phyloP scores from a whole-genome alignment of 2,113 vertebrate genomes.

The Erpornis zantholeuca region DNA sequence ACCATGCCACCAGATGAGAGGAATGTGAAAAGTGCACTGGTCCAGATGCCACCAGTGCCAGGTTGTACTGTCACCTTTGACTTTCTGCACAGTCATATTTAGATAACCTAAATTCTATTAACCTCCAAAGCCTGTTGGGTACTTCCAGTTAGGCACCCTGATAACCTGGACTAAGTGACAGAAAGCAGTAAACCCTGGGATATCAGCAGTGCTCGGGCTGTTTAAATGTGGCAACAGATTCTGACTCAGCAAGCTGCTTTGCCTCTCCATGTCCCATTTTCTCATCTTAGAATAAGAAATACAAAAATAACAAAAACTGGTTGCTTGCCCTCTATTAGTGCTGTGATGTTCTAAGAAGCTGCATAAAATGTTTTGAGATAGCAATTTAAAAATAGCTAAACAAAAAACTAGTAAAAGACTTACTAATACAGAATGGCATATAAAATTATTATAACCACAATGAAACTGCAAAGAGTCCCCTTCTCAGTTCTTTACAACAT shows the following conservation, averaged over 20 bases:
- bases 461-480: background rate
- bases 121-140: background rate
- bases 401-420: background rate
- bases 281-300: background rate
- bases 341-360: background rate
- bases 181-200: background rate
- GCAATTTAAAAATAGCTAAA: conserved; percentile 2
- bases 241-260: conserved; percentile 14
- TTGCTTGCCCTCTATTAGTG: background rate
- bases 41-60: background rate
- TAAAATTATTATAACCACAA: background rate
- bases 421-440: background rate
- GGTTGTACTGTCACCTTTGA: background rate
- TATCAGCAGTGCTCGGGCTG: background rate
- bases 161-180: background rate
- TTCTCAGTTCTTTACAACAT: background rate
- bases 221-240: background rate
- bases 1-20: background rate
- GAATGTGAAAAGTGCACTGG: background rate
- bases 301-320: background rate
- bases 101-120: background rate
- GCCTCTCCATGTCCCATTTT: background rate
- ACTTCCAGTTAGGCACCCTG: background rate
- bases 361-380: background rate
- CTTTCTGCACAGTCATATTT: background rate